Evolutionary conservation across 2,888 invertebrate genomes (phyloP).

Genomic region (Mongoloraphidia duomilia): DNA sequence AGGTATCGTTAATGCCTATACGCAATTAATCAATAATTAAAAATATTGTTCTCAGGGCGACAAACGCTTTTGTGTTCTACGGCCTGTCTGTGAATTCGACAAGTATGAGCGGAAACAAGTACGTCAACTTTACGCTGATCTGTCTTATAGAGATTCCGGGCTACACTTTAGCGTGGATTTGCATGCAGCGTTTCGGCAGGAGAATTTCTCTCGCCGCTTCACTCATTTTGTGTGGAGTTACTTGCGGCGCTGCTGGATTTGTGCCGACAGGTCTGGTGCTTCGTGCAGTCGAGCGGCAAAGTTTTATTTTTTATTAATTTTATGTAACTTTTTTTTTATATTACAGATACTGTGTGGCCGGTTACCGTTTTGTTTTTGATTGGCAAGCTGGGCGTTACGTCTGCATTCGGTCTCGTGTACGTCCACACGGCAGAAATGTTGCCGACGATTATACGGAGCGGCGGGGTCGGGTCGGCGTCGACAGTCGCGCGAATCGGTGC

Average conservation of each 20-base stretch:
- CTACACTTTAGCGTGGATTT: slow-evolving; percentile 37
- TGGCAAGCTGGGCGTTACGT: slow-evolving; percentile 48
- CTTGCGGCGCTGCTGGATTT: slow-evolving; percentile 39
- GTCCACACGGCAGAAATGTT: slow-evolving; percentile 44
- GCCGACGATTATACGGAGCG: slow-evolving; percentile 38
- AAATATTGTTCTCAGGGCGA: slow-evolving; percentile 29
- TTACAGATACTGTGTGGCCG: slow-evolving; percentile 35
- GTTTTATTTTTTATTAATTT: not conserved
- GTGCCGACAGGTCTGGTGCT: slow-evolving; percentile 29
- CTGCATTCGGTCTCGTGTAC: slow-evolving; percentile 46
- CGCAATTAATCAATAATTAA: not conserved
- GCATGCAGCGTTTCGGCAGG: slow-evolving; percentile 36
- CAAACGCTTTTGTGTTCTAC: slow-evolving; percentile 53
- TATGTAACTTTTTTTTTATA: slow-evolving; percentile 5
- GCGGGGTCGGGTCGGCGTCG: slow-evolving; percentile 43
- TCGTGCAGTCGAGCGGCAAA: not conserved
- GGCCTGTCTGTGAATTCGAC: slow-evolving; percentile 52
- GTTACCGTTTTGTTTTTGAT: slow-evolving; percentile 40
- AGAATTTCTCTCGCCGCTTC: slow-evolving; percentile 36
- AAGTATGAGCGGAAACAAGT: slow-evolving; percentile 49
- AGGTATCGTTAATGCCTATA: not conserved
- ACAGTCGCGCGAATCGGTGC: slow-evolving; percentile 44
- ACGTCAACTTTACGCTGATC: slow-evolving; percentile 48
- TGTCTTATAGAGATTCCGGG: slow-evolving; percentile 46
- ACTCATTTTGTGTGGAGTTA: slow-evolving; percentile 34